phyloP scores from a whole-genome alignment of 53 echinoderm and acorn worm species.

The Zoroaster sp. region DNA sequence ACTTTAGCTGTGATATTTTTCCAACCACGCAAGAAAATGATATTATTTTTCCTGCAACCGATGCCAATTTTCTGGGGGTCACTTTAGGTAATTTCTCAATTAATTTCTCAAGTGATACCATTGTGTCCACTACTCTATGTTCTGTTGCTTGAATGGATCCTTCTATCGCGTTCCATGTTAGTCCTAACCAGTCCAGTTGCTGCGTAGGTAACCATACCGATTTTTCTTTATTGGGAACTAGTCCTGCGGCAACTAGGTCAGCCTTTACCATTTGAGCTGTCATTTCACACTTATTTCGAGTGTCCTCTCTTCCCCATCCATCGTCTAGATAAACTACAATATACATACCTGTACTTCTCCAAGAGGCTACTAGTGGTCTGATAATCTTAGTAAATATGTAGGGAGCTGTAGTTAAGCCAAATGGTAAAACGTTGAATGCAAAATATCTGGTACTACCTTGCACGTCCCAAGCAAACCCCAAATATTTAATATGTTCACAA shows the following conservation, averaged over 20 bases:
- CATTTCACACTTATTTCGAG: neutral
- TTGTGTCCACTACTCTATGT: neutral
- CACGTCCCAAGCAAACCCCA: conserved; percentile 49
- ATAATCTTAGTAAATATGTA: conserved; percentile 64
- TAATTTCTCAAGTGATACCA: neutral
- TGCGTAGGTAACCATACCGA: conserved; percentile 27
- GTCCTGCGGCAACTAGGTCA: conserved; percentile 31
- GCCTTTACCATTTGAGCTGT: neutral
- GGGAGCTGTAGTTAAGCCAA: conserved; percentile 54
- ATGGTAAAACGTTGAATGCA: conserved; percentile 50
- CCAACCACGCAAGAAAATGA: conserved; percentile 1
- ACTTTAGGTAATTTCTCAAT: neutral
- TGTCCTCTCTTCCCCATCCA: conserved; percentile 32
- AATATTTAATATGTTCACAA: conserved; percentile 28
- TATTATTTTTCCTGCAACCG: conserved; percentile 17
- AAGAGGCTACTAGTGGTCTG: conserved; percentile 38
- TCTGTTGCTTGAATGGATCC: neutral
- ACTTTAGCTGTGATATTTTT: conserved; percentile 5
- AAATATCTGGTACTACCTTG: neutral
- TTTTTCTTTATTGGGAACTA: conserved; percentile 40
- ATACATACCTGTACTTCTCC: conserved; percentile 45
- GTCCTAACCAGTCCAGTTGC: conserved; percentile 29
- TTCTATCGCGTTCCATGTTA: conserved; percentile 16
- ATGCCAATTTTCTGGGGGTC: conserved; percentile 21
- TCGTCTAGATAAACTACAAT: conserved; percentile 59